These are phyloP conservation scores for Glaucomys volans DNA, from an alignment of 2,113 vertebrate species.

Conservation along the genomic window DNA sequence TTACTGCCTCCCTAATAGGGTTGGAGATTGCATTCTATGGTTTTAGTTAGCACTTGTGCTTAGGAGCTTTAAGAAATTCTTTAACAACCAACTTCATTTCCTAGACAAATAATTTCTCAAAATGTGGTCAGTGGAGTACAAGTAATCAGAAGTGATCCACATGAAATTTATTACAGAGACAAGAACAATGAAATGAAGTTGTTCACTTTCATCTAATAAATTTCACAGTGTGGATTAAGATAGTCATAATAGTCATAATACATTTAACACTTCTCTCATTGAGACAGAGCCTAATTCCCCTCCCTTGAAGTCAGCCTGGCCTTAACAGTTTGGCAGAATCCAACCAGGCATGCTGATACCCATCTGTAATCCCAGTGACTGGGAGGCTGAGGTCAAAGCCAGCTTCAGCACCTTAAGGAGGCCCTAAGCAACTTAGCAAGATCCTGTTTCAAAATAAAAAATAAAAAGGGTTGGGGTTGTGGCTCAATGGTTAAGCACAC, in stretches of 20 bases:
- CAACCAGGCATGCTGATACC: too few species aligned
- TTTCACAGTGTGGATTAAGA: not conserved
- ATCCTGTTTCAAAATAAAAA: too few species aligned
- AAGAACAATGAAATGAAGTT: not conserved
- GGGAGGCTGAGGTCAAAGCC: too few species aligned
- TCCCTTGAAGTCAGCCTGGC: not conserved
- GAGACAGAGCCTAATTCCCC: not conserved
- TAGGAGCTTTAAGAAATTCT: not conserved
- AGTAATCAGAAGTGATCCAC: not conserved
- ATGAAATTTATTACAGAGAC: slow-evolving; percentile 41
- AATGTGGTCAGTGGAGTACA: not conserved
- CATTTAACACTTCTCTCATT: not conserved
- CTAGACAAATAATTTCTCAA: not conserved
- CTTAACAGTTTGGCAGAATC: not conserved
- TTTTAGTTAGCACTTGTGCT: slow-evolving; percentile 16
- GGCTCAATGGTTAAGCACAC: too few species aligned
- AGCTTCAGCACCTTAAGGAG: too few species aligned
- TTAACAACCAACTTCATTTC: not conserved
- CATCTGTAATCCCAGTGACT: too few species aligned
- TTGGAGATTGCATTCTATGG: not conserved
- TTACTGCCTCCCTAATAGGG: not conserved
- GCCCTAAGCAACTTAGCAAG: too few species aligned
- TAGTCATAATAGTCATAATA: not conserved
- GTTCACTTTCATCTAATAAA: not conserved
- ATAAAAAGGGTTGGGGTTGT: too few species aligned